Evolutionary conservation across 2,113 vertebrate species (phyloP).

Genomic region (Plectropomus leopardus): DNA sequence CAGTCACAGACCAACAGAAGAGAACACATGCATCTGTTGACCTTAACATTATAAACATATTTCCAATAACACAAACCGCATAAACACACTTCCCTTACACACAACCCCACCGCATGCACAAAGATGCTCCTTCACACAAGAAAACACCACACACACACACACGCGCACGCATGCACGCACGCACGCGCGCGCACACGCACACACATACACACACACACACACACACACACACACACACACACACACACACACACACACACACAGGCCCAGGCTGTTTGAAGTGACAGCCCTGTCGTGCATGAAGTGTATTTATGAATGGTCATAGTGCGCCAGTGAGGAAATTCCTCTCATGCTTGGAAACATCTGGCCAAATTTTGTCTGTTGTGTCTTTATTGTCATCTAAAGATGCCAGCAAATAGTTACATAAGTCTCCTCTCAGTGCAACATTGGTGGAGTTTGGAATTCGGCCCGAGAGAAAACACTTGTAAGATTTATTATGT

Average conservation of each 20-base stretch:
- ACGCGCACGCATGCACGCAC: conserved; percentile 1
- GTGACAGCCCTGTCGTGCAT: conserved; percentile 49
- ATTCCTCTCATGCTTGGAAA: conserved; percentile 70
- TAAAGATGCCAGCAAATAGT: conserved; percentile 63
- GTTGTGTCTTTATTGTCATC: conserved; percentile 65
- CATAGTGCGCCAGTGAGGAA: conserved; percentile 58
- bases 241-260: conserved; percentile 25
- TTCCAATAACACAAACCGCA: background rate
- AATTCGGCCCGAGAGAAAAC: conserved; percentile 5
- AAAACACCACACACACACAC: conserved; percentile 8
- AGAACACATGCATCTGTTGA: background rate
- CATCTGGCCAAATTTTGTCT: conserved; percentile 69
- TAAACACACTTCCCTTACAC: background rate
- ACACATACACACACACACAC: conserved; percentile 18
- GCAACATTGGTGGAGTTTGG: conserved; percentile 15
- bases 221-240: conserved; percentile 21
- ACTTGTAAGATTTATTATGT: background rate
- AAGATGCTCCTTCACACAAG: background rate
- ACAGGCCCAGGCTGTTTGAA: conserved; percentile 38
- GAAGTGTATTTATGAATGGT: conserved; percentile 67
- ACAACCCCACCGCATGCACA: background rate
- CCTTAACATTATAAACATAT: background rate
- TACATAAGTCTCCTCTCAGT: conserved; percentile 41
- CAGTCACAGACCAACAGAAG: background rate
- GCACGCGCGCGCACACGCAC: conserved; percentile 20